These are phyloP conservation scores for Hypotaenidia okinawae DNA, from an alignment of 2,797 vertebrate genomes.

Conservation along the genomic window DNA sequence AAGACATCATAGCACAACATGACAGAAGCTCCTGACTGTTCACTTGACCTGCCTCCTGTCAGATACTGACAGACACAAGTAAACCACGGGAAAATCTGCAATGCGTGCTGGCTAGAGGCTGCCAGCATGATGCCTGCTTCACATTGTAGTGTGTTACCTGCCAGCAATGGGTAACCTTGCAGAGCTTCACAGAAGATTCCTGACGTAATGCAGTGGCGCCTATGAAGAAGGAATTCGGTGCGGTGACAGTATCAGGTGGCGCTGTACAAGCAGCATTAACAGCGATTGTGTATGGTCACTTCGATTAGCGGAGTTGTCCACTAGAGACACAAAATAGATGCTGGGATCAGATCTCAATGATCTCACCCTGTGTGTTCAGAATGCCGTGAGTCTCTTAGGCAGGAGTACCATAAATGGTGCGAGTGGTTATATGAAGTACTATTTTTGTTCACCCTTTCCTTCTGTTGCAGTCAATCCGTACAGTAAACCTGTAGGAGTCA, in stretches of 20 bases:
- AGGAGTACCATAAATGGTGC: constrained; percentile 40
- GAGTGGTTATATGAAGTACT: constrained; percentile 37
- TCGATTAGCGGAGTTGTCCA: background rate
- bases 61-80: background rate
- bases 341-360: constrained; percentile 42
- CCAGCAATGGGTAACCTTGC: background rate
- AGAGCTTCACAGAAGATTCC: background rate
- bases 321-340: background rate
- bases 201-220: rapidly evolving
- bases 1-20: background rate
- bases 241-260: background rate
- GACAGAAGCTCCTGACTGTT: background rate
- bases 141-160: background rate
- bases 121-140: background rate
- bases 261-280: background rate
- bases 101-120: background rate
- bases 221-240: background rate
- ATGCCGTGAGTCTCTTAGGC: background rate
- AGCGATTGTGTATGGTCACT: background rate
- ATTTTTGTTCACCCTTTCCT: constrained; percentile 53
- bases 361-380: constrained; percentile 43
- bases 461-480: constrained; percentile 39
- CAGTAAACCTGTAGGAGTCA: background rate
- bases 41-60: background rate
- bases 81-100: background rate